Conservation (phyloP, 2,797 vertebrate species). For the Urophycis tenuis region DNA sequence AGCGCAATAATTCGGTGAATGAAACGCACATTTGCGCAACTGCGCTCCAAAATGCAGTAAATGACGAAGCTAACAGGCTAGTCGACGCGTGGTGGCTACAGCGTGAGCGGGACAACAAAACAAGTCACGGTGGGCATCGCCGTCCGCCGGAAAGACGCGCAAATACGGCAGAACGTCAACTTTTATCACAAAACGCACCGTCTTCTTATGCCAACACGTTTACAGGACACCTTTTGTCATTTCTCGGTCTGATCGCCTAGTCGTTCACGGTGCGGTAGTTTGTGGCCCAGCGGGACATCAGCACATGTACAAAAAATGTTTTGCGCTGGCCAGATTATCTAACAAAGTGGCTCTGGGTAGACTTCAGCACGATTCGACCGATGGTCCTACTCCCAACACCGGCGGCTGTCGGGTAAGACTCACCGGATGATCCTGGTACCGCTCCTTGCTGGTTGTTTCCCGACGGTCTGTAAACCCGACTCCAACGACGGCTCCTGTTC, state of each 20-base stretch:
- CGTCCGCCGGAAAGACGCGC: too few relatives aligned
- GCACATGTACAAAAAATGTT: background rate
- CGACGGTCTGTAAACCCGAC: background rate
- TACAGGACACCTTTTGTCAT: background rate
- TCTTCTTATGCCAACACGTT: too few relatives aligned
- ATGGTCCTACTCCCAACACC: background rate
- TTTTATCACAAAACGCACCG: background rate
- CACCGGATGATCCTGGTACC: background rate
- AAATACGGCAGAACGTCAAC: background rate
- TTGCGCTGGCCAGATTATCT: background rate
- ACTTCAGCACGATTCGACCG: too few relatives aligned
- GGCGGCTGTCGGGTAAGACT: background rate
- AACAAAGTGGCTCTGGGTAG: background rate
- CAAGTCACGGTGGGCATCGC: too few relatives aligned
- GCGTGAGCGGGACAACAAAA: too few relatives aligned
- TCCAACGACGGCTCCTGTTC: background rate
- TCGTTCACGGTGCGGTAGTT: background rate
- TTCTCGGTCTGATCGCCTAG: background rate
- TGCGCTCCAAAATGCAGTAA: too few relatives aligned
- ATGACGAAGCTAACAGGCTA: too few relatives aligned
- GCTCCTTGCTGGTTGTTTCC: background rate
- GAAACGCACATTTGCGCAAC: too few relatives aligned
- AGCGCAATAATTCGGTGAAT: too few relatives aligned
- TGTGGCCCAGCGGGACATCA: background rate
- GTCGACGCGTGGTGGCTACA: too few relatives aligned